Conservation (phyloP, 2,797 vertebrate species). For the Pseudopleuronectes americanus region DNA sequence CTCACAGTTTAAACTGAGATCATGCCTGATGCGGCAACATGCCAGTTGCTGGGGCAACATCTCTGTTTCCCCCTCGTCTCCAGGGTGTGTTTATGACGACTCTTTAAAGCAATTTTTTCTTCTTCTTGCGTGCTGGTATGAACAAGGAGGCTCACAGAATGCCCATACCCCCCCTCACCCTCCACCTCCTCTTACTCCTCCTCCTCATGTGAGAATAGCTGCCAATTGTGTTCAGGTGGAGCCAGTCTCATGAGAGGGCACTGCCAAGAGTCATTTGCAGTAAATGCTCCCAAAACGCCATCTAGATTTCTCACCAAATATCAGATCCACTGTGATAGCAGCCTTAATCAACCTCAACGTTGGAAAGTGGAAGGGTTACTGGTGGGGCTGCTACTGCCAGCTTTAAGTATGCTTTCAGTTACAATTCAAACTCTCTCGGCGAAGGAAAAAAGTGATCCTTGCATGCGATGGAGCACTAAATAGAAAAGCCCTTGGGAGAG, state of each 20-base stretch:
- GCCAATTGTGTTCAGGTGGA: slow-evolving; percentile 84
- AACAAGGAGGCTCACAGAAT: slow-evolving; percentile 59
- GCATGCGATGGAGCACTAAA: slow-evolving; percentile 80
- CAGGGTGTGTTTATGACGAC: slow-evolving; percentile 75
- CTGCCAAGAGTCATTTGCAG: slow-evolving; percentile 79
- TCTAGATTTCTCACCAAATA: slow-evolving; percentile 76
- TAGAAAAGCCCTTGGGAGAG: slow-evolving; percentile 70
- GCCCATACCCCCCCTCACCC: slow-evolving; percentile 23
- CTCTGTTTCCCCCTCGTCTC: slow-evolving; percentile 70
- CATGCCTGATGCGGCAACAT: slow-evolving; percentile 57
- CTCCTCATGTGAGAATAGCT: slow-evolving; percentile 48
- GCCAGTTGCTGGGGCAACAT: slow-evolving; percentile 64
- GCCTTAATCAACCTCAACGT: slow-evolving; percentile 75
- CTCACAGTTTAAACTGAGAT: slow-evolving; percentile 60
- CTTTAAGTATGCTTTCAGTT: slow-evolving; percentile 77
- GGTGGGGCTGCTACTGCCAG: slow-evolving; percentile 35
- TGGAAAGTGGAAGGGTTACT: slow-evolving; percentile 57
- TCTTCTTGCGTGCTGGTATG: slow-evolving; percentile 64
- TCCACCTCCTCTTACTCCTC: background rate
- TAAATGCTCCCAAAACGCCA: slow-evolving; percentile 76
- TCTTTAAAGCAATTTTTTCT: slow-evolving; percentile 58
- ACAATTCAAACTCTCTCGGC: slow-evolving; percentile 54
- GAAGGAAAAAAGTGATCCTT: slow-evolving; percentile 71
- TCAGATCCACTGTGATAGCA: slow-evolving; percentile 71
- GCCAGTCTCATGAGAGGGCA: slow-evolving; percentile 69